A percentile compares a stretch with the other conserved stretches of the same genome.
phyloP scores from a whole-genome alignment of 2,113 vertebrate species.

The Setophaga petechia region DNA sequence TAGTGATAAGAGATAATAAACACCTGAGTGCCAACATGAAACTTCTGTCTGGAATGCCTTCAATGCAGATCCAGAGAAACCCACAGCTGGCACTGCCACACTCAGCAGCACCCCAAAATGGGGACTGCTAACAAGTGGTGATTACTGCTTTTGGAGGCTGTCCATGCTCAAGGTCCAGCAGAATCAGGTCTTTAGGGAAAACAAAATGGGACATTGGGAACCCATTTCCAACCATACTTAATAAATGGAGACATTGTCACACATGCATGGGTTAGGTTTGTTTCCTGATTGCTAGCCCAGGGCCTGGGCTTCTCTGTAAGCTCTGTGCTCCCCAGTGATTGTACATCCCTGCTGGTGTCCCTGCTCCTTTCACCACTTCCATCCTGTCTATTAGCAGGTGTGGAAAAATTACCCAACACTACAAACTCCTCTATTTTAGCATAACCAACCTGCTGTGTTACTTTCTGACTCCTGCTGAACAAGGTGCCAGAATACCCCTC shows the following conservation, averaged over 20 bases:
- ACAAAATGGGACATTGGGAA: not conserved
- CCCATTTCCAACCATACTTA: not conserved
- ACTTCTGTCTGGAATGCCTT: too few relatives aligned
- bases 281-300: not conserved
- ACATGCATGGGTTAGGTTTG: not conserved
- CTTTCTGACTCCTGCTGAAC: not conserved
- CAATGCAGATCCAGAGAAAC: too few relatives aligned
- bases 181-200: not conserved
- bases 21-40: too few relatives aligned
- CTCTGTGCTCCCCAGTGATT: not conserved
- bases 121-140: too few relatives aligned
- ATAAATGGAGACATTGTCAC: not conserved
- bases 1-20: too few relatives aligned
- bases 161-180: not conserved
- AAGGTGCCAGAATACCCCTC: not conserved
- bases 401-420: not conserved
- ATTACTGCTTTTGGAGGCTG: not conserved
- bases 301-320: not conserved
- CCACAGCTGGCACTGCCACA: too few relatives aligned
- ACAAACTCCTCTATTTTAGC: not conserved
- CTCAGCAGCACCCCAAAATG: not conserved
- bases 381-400: not conserved
- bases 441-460: rapidly evolving
- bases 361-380: not conserved
- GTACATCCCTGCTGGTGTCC: not conserved